A percentile compares a stretch with the other conserved stretches of the same genome.
Evolutionary conservation across 2,113 vertebrate species (phyloP).

Genomic region (Heterotilapia buettikoferi): DNA sequence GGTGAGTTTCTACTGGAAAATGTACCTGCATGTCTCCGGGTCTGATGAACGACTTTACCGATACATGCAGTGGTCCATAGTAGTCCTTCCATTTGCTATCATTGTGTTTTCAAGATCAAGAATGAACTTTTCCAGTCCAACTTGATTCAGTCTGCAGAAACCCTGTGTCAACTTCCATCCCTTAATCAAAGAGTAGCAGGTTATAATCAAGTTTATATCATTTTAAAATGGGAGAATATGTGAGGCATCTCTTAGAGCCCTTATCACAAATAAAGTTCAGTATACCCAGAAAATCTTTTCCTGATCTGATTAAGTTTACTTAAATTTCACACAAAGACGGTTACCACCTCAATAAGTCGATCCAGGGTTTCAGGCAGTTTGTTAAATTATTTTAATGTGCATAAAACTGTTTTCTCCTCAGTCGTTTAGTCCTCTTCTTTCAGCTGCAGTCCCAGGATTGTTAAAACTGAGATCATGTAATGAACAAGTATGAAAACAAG

Average conservation of each 20-base stretch:
- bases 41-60: background rate
- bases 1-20: background rate
- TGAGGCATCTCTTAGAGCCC: background rate
- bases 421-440: background rate
- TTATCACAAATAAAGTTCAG: background rate
- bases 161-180: accelerated
- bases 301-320: background rate
- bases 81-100: background rate
- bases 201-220: background rate
- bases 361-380: background rate
- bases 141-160: background rate
- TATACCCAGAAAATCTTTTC: background rate
- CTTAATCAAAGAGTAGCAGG: background rate
- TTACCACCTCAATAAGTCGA: accelerated
- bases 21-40: background rate
- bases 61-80: background rate
- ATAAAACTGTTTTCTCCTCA: accelerated
- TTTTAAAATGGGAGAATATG: background rate
- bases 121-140: accelerated
- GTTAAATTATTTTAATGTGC: background rate
- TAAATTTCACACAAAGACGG: background rate
- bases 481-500: background rate
- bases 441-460: background rate
- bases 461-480: background rate
- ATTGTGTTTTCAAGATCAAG: background rate